Evolutionary conservation across 2,797 vertebrate genomes (phyloP).

Genomic region (Melanogrammus aeglefinus): DNA sequence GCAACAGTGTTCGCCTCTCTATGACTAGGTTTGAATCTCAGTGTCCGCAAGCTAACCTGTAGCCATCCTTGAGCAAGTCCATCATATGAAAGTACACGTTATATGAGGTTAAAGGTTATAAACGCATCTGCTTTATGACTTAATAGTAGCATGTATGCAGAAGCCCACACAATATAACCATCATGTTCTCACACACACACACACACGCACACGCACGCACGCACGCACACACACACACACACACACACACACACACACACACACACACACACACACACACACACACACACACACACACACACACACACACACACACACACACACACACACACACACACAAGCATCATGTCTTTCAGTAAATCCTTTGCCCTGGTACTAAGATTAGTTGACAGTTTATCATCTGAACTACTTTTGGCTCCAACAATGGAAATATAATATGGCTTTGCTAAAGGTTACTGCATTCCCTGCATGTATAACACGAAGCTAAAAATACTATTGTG

Average conservation of each 20-base stretch:
- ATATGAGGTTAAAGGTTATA: neutral
- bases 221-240: neutral
- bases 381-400: constrained; percentile 24
- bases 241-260: constrained; percentile 20
- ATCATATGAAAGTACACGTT: neutral
- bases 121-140: neutral
- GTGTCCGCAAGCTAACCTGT: neutral
- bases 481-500: neutral
- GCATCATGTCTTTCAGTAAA: constrained; percentile 10
- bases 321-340: constrained; percentile 22
- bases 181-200: constrained; percentile 27
- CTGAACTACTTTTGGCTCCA: constrained; percentile 5
- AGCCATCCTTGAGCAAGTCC: neutral
- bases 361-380: neutral
- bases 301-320: constrained; percentile 16
- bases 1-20: neutral
- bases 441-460: neutral
- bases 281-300: constrained; percentile 9
- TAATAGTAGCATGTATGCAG: neutral
- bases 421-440: constrained; percentile 6
- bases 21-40: neutral
- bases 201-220: constrained; percentile 22
- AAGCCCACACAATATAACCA: neutral
- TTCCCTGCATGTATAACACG: neutral
- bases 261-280: constrained; percentile 38